These are phyloP conservation scores for Oscheius sp. DNA, from an alignment of 2,888 invertebrate species.

Conservation along the genomic window DNA sequence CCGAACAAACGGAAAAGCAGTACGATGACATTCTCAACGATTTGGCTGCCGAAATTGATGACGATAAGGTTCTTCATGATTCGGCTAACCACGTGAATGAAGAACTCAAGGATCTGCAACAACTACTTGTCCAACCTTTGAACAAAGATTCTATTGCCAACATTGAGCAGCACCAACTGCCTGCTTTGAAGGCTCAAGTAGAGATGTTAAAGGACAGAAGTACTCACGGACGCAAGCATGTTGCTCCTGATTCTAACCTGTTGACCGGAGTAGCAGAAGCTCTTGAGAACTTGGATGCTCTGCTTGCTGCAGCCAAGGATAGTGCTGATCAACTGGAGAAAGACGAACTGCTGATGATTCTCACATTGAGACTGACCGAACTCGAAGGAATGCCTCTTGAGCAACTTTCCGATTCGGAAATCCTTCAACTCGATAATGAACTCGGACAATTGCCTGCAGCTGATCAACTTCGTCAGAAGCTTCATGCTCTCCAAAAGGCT, in stretches of 20 bases:
- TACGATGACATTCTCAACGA: conserved; percentile 52
- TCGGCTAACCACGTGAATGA: conserved; percentile 45
- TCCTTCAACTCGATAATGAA: conserved; percentile 8
- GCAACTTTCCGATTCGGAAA: conserved; percentile 20
- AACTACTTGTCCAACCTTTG: conserved; percentile 29
- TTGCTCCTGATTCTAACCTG: conserved; percentile 35
- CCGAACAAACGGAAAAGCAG: conserved; percentile 55
- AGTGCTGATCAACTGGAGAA: conserved; percentile 42
- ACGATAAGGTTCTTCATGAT: conserved; percentile 47
- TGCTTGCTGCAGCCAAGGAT: conserved; percentile 39
- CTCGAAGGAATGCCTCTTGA: conserved; percentile 38
- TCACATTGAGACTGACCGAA: conserved; percentile 43
- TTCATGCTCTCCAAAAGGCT: conserved; percentile 32
- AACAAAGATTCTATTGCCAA: conserved; percentile 17
- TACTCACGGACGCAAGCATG: conserved; percentile 41
- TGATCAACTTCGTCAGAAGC: conserved; percentile 33
- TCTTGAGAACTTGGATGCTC: conserved; percentile 36
- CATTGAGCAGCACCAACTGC: conserved; percentile 34
- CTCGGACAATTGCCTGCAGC: neutral
- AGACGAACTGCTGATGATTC: conserved; percentile 38
- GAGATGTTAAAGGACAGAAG: conserved; percentile 41
- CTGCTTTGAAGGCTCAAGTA: conserved; percentile 48
- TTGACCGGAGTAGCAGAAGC: conserved; percentile 10
- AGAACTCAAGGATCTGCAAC: conserved; percentile 40
- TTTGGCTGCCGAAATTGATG: conserved; percentile 42